Evolutionary conservation across 2,797 vertebrate genomes (phyloP).

Genomic region (Limosa lapponica): DNA sequence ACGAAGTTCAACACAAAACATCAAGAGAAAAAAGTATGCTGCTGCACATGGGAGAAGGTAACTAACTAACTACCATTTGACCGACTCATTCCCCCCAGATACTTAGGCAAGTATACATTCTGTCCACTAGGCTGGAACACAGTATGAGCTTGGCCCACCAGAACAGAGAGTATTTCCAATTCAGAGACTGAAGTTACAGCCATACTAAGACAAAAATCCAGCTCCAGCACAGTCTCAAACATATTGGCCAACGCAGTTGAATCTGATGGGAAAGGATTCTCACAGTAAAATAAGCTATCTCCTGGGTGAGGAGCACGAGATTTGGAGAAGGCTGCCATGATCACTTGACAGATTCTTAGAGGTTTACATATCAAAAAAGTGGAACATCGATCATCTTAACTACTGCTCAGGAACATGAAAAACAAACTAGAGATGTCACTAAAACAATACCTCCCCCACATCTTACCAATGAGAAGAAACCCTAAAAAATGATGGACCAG

Average conservation of each 20-base stretch:
- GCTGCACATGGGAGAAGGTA: background rate
- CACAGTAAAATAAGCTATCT: background rate
- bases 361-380: background rate
- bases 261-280: background rate
- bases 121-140: background rate
- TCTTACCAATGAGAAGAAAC: background rate
- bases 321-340: background rate
- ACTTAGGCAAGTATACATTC: background rate
- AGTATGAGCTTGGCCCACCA: background rate
- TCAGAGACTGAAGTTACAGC: background rate
- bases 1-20: background rate
- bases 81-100: background rate
- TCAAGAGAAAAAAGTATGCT: background rate
- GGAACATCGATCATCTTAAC: background rate
- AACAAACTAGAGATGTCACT: background rate
- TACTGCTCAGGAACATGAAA: background rate
- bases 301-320: background rate
- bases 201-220: background rate
- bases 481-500: background rate
- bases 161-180: background rate
- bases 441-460: background rate
- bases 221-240: background rate
- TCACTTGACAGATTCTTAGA: background rate
- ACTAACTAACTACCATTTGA: background rate
- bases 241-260: rapidly evolving